Percentiles rank a stretch among this genome's conserved stretches.
Conservation (phyloP, 2,888 invertebrate genomes). For the Spilarctia lutea region DNA sequence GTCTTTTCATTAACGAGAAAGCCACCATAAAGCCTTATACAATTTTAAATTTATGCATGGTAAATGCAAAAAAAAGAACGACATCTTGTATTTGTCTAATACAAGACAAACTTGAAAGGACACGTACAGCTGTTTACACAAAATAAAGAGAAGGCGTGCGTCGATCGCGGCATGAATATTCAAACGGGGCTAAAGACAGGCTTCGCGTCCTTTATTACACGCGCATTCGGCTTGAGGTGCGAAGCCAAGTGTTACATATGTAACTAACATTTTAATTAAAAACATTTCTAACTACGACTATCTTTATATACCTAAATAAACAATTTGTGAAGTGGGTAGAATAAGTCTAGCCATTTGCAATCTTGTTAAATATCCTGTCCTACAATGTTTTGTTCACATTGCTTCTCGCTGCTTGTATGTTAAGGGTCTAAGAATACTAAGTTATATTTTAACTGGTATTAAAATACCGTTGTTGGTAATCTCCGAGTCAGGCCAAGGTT, state of each 20-base stretch:
- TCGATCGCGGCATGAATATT: conserved; percentile 81
- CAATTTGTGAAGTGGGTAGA: too few species aligned
- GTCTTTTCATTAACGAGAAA: neutral
- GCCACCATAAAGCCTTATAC: neutral
- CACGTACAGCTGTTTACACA: conserved; percentile 80
- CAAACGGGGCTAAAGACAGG: conserved; percentile 59
- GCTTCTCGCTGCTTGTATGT: neutral
- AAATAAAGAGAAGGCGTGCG: conserved; percentile 73
- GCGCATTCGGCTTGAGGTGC: conserved; percentile 36
- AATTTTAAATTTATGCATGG: conserved; percentile 13
- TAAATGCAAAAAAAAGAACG: conserved; percentile 46
- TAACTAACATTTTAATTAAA: neutral
- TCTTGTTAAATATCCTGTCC: neutral
- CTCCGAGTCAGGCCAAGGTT: too few species aligned
- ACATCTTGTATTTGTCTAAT: conserved; percentile 68
- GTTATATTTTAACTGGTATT: neutral
- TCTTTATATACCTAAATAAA: too few species aligned
- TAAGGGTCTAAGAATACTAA: neutral
- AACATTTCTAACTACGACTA: neutral
- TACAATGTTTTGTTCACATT: neutral
- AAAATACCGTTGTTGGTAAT: too few species aligned
- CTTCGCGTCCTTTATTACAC: conserved; percentile 37
- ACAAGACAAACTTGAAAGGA: conserved; percentile 70
- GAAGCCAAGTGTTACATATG: conserved; percentile 40
- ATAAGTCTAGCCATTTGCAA: neutral